phyloP scores from a whole-genome alignment of 2,888 invertebrate species.

The Tupiocoris notatus region DNA sequence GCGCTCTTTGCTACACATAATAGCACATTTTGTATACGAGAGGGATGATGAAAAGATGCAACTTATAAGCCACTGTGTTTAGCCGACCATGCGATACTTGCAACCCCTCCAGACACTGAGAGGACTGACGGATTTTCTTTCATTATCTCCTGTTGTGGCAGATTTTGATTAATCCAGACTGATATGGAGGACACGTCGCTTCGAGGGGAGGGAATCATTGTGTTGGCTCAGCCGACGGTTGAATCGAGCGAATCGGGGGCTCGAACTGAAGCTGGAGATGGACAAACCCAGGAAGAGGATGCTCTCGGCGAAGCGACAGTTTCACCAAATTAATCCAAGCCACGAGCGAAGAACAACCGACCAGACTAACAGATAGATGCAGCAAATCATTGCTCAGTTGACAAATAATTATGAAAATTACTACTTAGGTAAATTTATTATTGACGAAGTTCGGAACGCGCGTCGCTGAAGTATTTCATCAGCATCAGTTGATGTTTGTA shows the following conservation, averaged over 20 bases:
- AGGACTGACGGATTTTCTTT: conserved; percentile 31
- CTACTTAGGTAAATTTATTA: too few relatives aligned
- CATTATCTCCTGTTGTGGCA: conserved; percentile 35
- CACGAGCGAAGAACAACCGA: not conserved
- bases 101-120: not conserved
- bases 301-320: not conserved
- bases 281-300: not conserved
- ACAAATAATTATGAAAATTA: too few relatives aligned
- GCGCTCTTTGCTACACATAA: too few relatives aligned
- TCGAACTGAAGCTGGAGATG: not conserved
- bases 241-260: conserved; percentile 17
- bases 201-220: conserved; percentile 14
- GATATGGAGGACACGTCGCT: not conserved
- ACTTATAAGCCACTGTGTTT: not conserved
- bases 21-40: too few relatives aligned
- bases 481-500: too few relatives aligned
- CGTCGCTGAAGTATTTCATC: too few relatives aligned
- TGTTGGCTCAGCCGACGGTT: conserved; percentile 4
- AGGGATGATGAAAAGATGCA: not conserved
- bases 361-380: too few relatives aligned
- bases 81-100: not conserved
- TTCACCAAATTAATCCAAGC: conserved; percentile 20
- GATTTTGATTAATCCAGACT: conserved; percentile 34
- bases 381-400: not conserved
- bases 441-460: too few relatives aligned